A percentile compares a stretch with the other conserved stretches of the same genome.
Conservation (phyloP, 2,797 vertebrate species). For the Tangara arthus region DNA sequence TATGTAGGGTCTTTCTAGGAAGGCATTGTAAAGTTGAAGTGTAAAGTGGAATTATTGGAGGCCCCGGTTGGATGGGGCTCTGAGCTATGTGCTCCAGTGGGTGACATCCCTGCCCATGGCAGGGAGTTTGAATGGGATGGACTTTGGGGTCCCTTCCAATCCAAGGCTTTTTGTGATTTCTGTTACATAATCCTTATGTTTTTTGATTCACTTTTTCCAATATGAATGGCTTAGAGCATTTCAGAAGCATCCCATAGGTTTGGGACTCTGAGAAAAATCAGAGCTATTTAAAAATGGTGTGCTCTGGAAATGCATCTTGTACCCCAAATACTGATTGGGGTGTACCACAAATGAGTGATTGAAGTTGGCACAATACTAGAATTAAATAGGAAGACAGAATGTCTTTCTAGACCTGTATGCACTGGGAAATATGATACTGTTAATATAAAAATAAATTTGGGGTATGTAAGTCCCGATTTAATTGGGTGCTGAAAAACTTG, state of each 20-base stretch:
- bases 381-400: neutral
- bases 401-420: neutral
- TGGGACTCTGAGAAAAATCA: neutral
- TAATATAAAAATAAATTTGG: neutral
- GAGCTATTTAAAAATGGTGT: neutral
- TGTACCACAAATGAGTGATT: neutral
- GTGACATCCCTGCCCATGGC: neutral
- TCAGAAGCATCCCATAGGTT: neutral
- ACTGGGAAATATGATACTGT: neutral
- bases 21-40: neutral
- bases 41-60: neutral
- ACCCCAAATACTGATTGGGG: neutral
- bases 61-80: neutral
- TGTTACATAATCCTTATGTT: neutral
- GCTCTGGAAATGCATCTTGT: rapidly evolving
- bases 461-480: rapidly evolving
- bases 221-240: neutral
- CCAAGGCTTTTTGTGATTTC: neutral
- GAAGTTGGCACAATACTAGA: neutral
- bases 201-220: neutral
- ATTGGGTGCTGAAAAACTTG: neutral
- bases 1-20: neutral
- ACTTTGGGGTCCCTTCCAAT: neutral
- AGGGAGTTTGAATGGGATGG: neutral
- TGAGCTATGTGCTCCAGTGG: neutral